Evolutionary conservation across 1,140 invertebrate species (phyloP).

Genomic region (Sarcophaga bullata): DNA sequence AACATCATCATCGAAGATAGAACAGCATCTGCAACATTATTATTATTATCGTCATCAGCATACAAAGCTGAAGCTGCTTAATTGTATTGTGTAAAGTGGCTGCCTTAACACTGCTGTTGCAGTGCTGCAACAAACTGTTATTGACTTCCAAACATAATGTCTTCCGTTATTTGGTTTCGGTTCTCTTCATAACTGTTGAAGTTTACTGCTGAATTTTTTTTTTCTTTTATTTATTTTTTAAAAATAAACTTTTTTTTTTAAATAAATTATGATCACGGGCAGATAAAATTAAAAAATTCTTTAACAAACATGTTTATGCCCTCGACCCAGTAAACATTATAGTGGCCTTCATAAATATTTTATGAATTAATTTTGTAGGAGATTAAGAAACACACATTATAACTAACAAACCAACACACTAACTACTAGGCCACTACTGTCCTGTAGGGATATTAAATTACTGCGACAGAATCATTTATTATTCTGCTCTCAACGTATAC

Average conservation of each 20-base stretch:
- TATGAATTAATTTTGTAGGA: background rate
- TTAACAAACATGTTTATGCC: background rate
- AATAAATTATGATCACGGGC: background rate
- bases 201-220: background rate
- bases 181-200: constrained; percentile 9
- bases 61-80: background rate
- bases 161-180: background rate
- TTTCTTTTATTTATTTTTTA: no score
- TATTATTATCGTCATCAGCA: background rate
- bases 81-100: background rate
- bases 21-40: background rate
- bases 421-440: no score
- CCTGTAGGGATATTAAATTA: no score
- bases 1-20: background rate
- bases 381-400: no score
- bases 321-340: background rate
- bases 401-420: no score
- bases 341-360: background rate
- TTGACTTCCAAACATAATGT: background rate
- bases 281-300: background rate
- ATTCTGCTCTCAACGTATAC: no score
- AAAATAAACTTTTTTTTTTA: background rate
- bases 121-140: background rate
- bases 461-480: no score
- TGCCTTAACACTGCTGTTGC: background rate